Evolutionary conservation across 1,140 invertebrate genomes (phyloP), one percentile per base, ranked within the genome.

Genomic region (Cydia fagiglandana): DNA sequence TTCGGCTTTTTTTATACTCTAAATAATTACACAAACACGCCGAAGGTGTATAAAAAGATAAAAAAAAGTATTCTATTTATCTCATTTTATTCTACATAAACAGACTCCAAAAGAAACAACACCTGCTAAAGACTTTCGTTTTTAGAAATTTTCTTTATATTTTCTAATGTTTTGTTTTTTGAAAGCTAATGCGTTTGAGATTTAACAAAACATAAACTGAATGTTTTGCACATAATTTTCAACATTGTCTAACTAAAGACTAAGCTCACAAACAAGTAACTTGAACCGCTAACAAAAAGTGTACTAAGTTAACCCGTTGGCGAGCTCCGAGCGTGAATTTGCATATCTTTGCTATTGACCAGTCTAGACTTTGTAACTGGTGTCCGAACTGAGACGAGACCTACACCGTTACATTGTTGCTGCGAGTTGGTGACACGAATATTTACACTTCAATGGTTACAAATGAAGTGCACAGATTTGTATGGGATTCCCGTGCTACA

Each of bases 261-360:
- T 70, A 9, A 41, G 66, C 66, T 70, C 6, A 38, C 30, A 41
- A 70, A 70, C 66, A 70, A 41, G 15, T 38, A 17, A 2, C 64
- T 34, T 15, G 64, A 68, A 38, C 28, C 28, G 66, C 66, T 70
- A 70, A 41, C 30, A 70, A 66, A 66, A 70, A 7, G 66, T 70
- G 17, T 70, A 70, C 66, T 70, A 73, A 78, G 76, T 80, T 80
- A 82, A 34, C 34, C 66, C 76, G 75, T 76, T 74, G 76, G 50
- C 75, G 75, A 77, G 78, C 77, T 80, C 78, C 79, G 78, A 81
- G 76, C 76, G 78, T 9, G 17, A 64, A 86, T 87, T 87, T 83
- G 81, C 86, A 87, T 87, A 86, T 86, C 82, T 81, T 79, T 83
- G 80, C 86, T 84, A 86, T 85, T 84, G 84, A 85, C 81, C 78